Evolutionary conservation across 2,113 vertebrate genomes (phyloP).

Genomic region (Corythornis vintsioides): DNA sequence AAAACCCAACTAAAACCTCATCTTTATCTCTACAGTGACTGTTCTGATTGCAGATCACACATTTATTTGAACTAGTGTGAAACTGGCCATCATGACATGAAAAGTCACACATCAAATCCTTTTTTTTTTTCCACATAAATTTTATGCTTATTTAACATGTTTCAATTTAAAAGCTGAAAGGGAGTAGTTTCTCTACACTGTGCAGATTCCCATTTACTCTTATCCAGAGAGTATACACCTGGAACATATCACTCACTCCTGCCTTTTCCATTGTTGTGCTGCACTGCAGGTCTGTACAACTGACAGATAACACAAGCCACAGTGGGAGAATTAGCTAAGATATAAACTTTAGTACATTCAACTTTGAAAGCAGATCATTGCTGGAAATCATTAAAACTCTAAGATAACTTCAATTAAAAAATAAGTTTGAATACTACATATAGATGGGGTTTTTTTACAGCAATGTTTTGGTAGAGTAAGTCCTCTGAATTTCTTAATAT

Average conservation of each 20-base stretch:
- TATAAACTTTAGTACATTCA: not conserved
- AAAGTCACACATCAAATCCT: not conserved
- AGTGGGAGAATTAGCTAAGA: not conserved
- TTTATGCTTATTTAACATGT: not conserved
- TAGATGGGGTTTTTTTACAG: not conserved
- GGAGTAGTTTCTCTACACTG: not conserved
- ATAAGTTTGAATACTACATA: not conserved
- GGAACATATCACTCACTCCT: not conserved
- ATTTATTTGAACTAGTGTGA: not conserved
- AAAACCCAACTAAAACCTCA: not conserved
- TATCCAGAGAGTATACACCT: not conserved
- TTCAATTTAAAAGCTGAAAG: not conserved
- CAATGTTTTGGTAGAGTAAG: not conserved
- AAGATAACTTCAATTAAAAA: not conserved
- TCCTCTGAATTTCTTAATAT: conserved; percentile 52
- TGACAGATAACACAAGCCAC: not conserved
- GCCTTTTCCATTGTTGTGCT: not conserved
- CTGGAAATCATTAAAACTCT: conserved; percentile 45
- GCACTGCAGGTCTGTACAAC: not conserved
- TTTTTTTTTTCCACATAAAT: not conserved
- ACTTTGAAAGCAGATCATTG: conserved; percentile 30
- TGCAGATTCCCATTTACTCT: not conserved
- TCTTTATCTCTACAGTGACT: not conserved
- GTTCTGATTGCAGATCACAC: not conserved
- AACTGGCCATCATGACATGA: not conserved